Evolutionary conservation across 2,113 vertebrate species (phyloP), one percentile per base, ranked within the genome.

Genomic region (Rhynchopsitta pachyrhyncha): DNA sequence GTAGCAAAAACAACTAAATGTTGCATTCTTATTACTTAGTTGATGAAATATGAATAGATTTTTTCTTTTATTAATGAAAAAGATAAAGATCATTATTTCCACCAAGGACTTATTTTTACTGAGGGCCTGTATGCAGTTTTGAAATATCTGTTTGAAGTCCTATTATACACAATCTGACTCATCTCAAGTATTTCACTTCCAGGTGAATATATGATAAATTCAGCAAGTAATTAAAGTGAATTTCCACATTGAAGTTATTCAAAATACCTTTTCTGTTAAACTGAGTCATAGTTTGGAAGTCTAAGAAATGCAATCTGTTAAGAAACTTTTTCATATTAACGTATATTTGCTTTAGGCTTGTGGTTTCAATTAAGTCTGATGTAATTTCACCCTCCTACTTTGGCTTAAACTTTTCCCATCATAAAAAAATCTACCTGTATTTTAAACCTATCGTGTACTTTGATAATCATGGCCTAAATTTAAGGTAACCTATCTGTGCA

Each of bases 401-500:
- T 31, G 35, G 16, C 27, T 49, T 68, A 68, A 63, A 46, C 13
- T 76, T 85, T 73, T 60, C 27, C 13, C 3, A 2, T 41, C 23
- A 22, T 13, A 25, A 67, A 83, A 79, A 41, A 10, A 31, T 22
- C 10, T 49, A 27, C 4, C 2, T 73, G 5, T 8, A 35, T 63
- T 71, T 85, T 88, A 63, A 90, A n/a, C 2, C 4, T 41, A 31
- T 25, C 35, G 1, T 7, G 3, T n/a, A 29, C 33, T 64, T 84
- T 39, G 20, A 29, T 33, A 79, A 42, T 37, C 9, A 25, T 68
- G 16, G 7, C 10, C 5, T 68, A 60, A 71, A 76, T 60, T 59
- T 68, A 84, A 33, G 0, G 0, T 46, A 70, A 13, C 1, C 10
- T 52, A 3, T 28, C 25, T 11, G 5, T 41, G 27, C 17, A 37